Evolutionary conservation across 2,113 vertebrate genomes (phyloP).

Genomic region (Polyodon spathula): DNA sequence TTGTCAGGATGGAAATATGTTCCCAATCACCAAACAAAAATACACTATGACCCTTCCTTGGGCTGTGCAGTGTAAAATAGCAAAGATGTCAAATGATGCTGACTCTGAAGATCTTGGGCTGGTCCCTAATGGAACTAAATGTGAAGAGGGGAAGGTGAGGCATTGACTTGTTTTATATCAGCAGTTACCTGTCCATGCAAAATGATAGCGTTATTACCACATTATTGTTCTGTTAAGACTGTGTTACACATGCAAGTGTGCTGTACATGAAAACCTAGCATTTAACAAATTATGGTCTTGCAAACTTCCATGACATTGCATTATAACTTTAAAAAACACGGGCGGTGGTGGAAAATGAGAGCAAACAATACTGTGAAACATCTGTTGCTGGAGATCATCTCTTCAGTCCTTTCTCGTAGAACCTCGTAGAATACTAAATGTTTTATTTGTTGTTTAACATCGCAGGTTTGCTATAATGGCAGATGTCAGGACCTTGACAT

Average conservation of each 20-base stretch:
- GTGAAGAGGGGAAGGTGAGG: constrained; percentile 69
- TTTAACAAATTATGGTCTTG: no score
- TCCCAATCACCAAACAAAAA: constrained; percentile 43
- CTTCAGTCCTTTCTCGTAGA: constrained; percentile 6
- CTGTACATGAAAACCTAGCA: no score
- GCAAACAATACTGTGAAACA: no score
- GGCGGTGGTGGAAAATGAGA: no score
- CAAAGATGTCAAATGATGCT: constrained; percentile 33
- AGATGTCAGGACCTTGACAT: constrained; percentile 59
- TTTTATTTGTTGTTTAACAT: not conserved
- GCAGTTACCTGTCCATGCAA: no score
- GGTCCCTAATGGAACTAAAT: constrained; percentile 72
- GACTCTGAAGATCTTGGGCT: constrained; percentile 44
- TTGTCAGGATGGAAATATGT: constrained; percentile 58
- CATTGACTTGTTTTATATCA: fast-evolving
- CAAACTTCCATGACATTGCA: no score
- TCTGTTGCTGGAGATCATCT: not conserved
- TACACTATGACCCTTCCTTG: constrained; percentile 26
- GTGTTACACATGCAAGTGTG: no score
- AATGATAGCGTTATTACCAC: no score
- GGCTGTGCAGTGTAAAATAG: constrained; percentile 42
- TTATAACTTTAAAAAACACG: no score
- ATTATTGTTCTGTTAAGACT: not conserved
- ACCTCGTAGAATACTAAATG: no score
- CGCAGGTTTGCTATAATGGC: constrained; percentile 72